These are phyloP conservation scores for Phragmatobia fuliginosa DNA, from an alignment of 2,888 invertebrate species.

Conservation along the genomic window DNA sequence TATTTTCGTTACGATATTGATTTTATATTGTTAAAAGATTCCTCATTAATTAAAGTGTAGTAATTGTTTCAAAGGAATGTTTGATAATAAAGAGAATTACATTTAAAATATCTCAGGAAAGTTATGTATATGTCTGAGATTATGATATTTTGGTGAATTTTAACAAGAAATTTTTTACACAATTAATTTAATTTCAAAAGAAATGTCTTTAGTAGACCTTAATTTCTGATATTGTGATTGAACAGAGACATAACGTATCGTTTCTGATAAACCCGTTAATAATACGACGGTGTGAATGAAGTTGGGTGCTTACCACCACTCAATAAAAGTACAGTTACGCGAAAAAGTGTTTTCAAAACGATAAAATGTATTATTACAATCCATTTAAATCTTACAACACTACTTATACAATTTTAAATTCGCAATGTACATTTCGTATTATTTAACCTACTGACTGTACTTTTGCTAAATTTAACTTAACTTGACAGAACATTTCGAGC, in stretches of 20 bases:
- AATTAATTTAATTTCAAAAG: background rate
- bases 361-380: slow-evolving; percentile 7
- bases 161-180: too few relatives aligned
- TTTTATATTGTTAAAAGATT: background rate
- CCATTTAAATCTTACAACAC: slow-evolving; percentile 13
- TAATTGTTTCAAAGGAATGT: background rate
- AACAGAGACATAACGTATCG: background rate
- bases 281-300: slow-evolving; percentile 2
- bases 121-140: background rate
- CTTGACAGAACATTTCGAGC: background rate
- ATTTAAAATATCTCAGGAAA: too few relatives aligned
- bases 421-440: slow-evolving; percentile 29
- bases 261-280: background rate
- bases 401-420: slow-evolving; percentile 14
- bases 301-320: slow-evolving; percentile 20
- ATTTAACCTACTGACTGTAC: slow-evolving; percentile 13
- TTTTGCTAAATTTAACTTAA: slow-evolving; percentile 3
- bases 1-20: background rate
- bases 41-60: background rate
- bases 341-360: slow-evolving; percentile 22
- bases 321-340: slow-evolving; percentile 24
- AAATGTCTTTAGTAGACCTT: background rate
- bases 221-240: background rate
- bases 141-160: background rate
- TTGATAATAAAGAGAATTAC: background rate